Percentiles rank a stretch among this genome's conserved stretches.
These are phyloP conservation scores for Zoanthus sociatus DNA, from an alignment of 92 coral and sea anemone species.

Conservation along the genomic window DNA sequence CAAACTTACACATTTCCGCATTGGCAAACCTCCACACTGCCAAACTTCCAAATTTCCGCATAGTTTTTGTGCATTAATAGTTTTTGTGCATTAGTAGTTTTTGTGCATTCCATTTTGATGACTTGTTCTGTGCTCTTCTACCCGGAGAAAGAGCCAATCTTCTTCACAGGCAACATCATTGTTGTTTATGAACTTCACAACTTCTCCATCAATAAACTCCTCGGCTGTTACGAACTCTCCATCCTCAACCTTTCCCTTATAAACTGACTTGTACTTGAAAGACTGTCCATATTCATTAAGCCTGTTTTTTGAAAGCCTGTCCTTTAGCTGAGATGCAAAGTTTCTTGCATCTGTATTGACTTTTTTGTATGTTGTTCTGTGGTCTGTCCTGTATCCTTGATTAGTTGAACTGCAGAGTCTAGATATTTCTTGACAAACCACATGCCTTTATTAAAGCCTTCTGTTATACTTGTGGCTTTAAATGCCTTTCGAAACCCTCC, in stretches of 20 bases:
- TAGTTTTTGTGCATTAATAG: too few relatives aligned
- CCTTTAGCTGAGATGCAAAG: conserved; percentile 55
- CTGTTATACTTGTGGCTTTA: conserved; percentile 70
- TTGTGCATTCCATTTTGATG: too few relatives aligned
- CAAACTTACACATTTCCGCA: too few relatives aligned
- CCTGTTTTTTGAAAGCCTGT: conserved; percentile 49
- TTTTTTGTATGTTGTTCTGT: not conserved
- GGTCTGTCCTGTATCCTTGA: not conserved
- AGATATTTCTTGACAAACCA: conserved; percentile 60
- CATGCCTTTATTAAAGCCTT: conserved; percentile 62
- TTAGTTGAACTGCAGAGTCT: not conserved
- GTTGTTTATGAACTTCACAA: conserved; percentile 61
- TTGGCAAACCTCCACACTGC: too few relatives aligned
- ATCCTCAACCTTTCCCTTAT: conserved; percentile 60
- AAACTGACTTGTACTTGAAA: conserved; percentile 56
- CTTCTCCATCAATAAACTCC: conserved; percentile 59
- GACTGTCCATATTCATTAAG: conserved; percentile 52
- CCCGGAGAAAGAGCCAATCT: not conserved
- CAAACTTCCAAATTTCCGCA: too few relatives aligned
- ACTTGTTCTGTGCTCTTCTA: too few relatives aligned
- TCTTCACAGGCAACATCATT: conserved; percentile 68
- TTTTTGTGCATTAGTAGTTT: too few relatives aligned
- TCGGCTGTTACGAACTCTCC: conserved; percentile 64
- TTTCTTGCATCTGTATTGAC: conserved; percentile 35
- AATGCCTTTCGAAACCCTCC: conserved; percentile 75